Percentiles rank a stretch among this genome's conserved stretches.
These are phyloP conservation scores for Tringa solitaria DNA, from an alignment of 2,113 vertebrate species.

Conservation along the genomic window DNA sequence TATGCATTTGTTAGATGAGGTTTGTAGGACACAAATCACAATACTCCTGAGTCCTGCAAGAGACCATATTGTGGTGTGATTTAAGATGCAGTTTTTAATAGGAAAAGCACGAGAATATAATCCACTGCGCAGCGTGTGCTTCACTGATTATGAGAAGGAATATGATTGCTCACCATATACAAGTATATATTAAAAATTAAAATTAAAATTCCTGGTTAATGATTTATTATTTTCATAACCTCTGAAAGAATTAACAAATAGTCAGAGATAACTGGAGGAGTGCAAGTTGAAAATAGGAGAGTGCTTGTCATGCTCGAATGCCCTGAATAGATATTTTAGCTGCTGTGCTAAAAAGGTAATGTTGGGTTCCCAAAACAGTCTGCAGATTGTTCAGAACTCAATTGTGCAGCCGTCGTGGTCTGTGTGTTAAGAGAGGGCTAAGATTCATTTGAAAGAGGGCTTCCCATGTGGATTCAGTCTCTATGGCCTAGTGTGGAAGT, in stretches of 20 bases:
- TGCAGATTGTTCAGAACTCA: not conserved
- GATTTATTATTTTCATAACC: conserved; percentile 6
- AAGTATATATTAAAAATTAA: not conserved
- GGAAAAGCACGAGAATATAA: not conserved
- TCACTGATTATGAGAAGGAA: not conserved
- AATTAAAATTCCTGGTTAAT: not conserved
- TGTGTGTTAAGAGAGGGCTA: not conserved
- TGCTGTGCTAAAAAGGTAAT: not conserved
- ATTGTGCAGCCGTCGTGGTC: not conserved
- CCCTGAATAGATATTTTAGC: not conserved
- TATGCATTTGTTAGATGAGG: not conserved
- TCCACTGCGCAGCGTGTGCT: not conserved
- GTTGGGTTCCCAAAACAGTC: not conserved
- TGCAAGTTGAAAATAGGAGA: not conserved
- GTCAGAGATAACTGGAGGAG: not conserved
- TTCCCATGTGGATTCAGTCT: not conserved
- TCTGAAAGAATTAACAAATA: not conserved
- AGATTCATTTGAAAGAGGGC: not conserved
- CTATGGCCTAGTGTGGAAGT: not conserved
- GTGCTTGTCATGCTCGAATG: not conserved
- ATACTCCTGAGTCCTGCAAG: not conserved
- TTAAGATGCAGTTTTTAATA: conserved; percentile 13
- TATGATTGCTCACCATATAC: not conserved
- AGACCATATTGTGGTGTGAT: not conserved
- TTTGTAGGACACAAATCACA: not conserved